Percentiles rank a stretch among this genome's conserved stretches.
Evolutionary conservation across 1,140 invertebrate species (phyloP).

Genomic region (Drosophila sturtevanti): DNA sequence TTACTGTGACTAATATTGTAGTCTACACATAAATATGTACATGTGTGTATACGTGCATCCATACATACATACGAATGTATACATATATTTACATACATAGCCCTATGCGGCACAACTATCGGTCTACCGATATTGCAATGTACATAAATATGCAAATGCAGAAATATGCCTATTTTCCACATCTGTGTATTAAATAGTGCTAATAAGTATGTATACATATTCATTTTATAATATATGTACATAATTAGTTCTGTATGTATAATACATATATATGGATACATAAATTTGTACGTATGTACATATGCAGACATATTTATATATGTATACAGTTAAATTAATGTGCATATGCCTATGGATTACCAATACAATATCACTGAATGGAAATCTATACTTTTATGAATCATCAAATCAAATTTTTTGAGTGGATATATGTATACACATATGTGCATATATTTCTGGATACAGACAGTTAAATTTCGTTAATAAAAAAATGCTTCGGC

Average conservation of each 20-base stretch:
- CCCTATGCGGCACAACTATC: neutral
- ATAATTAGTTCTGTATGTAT: constrained; percentile 5
- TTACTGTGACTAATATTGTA: constrained; percentile 6
- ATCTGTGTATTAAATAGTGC: constrained; percentile 15
- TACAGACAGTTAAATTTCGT: neutral
- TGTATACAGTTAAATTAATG: constrained; percentile 8
- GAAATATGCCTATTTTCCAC: neutral
- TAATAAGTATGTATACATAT: constrained; percentile 37
- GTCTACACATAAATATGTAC: constrained; percentile 20
- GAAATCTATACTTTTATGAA: constrained; percentile 11
- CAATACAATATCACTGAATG: neutral
- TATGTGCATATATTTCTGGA: neutral
- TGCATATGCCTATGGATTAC: constrained; percentile 12
- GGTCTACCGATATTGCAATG: constrained; percentile 7
- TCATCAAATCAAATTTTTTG: constrained; percentile 3
- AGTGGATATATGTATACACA: constrained; percentile 3
- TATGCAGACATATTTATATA: constrained; percentile 6
- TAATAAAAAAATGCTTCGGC: neutral
- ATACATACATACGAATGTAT: neutral
- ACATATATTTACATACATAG: neutral
- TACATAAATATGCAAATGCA: constrained; percentile 5
- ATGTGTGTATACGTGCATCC: constrained; percentile 11
- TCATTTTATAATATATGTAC: neutral
- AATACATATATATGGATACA: constrained; percentile 12
- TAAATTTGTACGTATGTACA: constrained; percentile 2